Percentiles rank a stretch among this genome's conserved stretches.
Evolutionary conservation across 1,140 invertebrate species (phyloP).

Genomic region (Orchesella cincta): DNA sequence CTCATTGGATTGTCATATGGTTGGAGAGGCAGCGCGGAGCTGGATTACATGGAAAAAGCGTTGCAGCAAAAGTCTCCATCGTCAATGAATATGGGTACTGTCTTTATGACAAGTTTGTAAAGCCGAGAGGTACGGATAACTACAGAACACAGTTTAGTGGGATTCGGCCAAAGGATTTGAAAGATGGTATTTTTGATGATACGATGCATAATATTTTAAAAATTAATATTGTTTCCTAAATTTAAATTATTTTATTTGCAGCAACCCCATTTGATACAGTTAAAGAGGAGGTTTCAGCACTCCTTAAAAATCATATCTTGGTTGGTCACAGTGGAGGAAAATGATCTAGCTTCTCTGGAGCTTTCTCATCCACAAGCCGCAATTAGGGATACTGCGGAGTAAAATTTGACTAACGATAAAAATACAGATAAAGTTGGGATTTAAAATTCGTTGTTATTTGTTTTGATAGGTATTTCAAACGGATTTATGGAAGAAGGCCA

Average conservation of each 20-base stretch:
- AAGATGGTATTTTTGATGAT: constrained; percentile 57
- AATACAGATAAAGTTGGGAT: too few relatives aligned
- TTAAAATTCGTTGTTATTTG: too few relatives aligned
- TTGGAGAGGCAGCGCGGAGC: constrained; percentile 71
- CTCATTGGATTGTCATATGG: constrained; percentile 96
- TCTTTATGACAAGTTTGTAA: constrained; percentile 88
- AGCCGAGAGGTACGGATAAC: constrained; percentile 77
- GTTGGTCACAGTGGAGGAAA: constrained; percentile 85
- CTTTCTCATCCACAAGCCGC: constrained; percentile 75
- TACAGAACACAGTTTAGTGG: constrained; percentile 89
- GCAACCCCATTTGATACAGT: constrained; percentile 71
- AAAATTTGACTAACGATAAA: too few relatives aligned
- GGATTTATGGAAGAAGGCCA: too few relatives aligned
- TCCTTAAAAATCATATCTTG: constrained; percentile 74
- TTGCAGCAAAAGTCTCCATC: constrained; percentile 85
- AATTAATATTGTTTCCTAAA: constrained; percentile 34
- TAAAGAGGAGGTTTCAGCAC: constrained; percentile 76
- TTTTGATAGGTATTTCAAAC: too few relatives aligned
- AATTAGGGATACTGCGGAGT: constrained; percentile 78
- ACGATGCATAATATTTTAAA: neutral
- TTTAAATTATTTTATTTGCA: constrained; percentile 51
- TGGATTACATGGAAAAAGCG: constrained; percentile 77
- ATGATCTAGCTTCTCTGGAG: constrained; percentile 82
- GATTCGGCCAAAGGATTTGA: constrained; percentile 73
- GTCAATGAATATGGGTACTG: constrained; percentile 85